These are phyloP conservation scores for Caenorhabditis latens DNA, from an alignment of 1,140 invertebrate genomes.

Conservation along the genomic window DNA sequence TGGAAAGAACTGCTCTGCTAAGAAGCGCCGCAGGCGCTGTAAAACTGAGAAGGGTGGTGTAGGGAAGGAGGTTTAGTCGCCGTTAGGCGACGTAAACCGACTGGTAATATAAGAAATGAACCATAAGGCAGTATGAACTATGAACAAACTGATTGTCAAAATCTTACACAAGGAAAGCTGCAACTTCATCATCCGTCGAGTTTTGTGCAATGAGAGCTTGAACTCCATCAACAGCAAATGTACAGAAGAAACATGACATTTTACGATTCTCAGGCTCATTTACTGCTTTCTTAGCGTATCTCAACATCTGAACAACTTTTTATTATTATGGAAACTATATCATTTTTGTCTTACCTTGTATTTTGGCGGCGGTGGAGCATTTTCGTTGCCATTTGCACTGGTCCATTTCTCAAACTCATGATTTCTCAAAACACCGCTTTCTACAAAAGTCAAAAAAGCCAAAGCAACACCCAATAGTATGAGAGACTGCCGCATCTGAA, in stretches of 20 bases:
- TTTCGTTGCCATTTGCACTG: background rate
- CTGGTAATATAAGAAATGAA: too few species aligned
- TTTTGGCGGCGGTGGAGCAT: slow-evolving; percentile 14
- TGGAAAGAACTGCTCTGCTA: too few species aligned
- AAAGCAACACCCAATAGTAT: slow-evolving; percentile 3
- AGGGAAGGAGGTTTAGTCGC: too few species aligned
- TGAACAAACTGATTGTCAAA: background rate
- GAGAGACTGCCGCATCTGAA: slow-evolving; percentile 42
- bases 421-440: slow-evolving; percentile 3
- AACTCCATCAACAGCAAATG: slow-evolving; percentile 56
- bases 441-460: background rate
- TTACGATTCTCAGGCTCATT: slow-evolving; percentile 55
- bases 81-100: too few species aligned
- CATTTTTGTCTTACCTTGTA: background rate
- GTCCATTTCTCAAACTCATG: slow-evolving; percentile 43
- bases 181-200: slow-evolving; percentile 64
- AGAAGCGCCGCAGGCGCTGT: too few species aligned
- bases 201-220: slow-evolving; percentile 57
- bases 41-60: too few species aligned
- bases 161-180: slow-evolving; percentile 55
- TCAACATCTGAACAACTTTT: slow-evolving; percentile 35
- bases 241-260: slow-evolving; percentile 61
- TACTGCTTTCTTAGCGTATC: slow-evolving; percentile 29
- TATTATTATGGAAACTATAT: background rate
- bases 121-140: background rate